Conservation (phyloP, 35 echinoderm and acorn worm species). For the Amphiura filiformis region DNA sequence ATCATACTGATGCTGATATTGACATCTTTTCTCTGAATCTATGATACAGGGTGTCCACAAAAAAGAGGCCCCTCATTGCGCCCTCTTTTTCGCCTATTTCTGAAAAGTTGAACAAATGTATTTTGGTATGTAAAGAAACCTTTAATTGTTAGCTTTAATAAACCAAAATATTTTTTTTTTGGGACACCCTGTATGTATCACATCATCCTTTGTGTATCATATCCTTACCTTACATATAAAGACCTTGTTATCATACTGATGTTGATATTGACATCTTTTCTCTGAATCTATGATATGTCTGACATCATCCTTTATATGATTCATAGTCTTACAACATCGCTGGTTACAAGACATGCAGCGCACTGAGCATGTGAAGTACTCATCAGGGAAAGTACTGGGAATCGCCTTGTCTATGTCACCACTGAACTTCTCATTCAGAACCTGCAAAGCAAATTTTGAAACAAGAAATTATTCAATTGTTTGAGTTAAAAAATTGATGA, state of each 20-base stretch:
- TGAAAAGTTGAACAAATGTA: too few species aligned
- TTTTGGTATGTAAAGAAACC: too few species aligned
- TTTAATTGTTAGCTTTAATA: too few species aligned
- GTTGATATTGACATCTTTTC: conserved; percentile 80
- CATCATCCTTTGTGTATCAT: too few species aligned
- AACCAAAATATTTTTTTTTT: too few species aligned
- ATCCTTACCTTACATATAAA: conserved; percentile 84
- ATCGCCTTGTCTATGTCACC: conserved; percentile 65
- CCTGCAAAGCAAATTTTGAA: too few species aligned
- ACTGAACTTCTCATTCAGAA: conserved; percentile 92
- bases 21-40: conserved; percentile 47
- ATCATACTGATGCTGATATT: conserved; percentile 95
- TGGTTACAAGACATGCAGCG: conserved; percentile 69
- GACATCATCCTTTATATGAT: conserved; percentile 75
- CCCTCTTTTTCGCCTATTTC: too few species aligned
- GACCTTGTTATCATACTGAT: conserved; percentile 93
- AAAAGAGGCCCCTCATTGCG: too few species aligned
- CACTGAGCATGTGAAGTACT: conserved; percentile 91
- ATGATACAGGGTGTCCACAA: too few species aligned
- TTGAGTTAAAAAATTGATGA: too few species aligned
- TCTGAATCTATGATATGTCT: conserved; percentile 27
- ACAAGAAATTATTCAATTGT: too few species aligned
- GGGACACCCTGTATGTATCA: too few species aligned
- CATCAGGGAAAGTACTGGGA: conserved; percentile 85
- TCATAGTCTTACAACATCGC: conserved; percentile 80